Base-by-base conservation (phyloP, 2,113 vertebrate species). In the Lagopus muta region DNA sequence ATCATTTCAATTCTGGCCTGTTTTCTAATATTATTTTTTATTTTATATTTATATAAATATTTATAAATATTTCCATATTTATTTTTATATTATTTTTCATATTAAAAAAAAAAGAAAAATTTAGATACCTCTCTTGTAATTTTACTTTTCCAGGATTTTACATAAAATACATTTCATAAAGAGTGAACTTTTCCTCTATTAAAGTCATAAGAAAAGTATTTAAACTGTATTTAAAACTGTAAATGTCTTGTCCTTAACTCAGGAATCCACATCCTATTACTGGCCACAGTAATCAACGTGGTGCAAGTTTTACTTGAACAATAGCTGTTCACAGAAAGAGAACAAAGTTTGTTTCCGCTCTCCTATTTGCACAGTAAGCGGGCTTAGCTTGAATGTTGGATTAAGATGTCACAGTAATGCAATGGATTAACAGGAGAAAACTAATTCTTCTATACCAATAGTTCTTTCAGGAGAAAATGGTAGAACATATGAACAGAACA, bases 1-100 rank as follows among this genome's bases (percentile, higher is more conserved):
- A 32, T 20, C 28, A 65, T 72, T 95, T 96, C 81, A 47, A 94
- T 55, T 94, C 60, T 92, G 76, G 34, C 30, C 10, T 42, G 20
- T 67, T 80, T 83, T 87, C 9, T 43, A 66, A 50, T 79, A 92
- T 40, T 82, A 40, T 16, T 38, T 38, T 10, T 38, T 38, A 9
- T 38, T 38, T 38, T 38, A 38, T 38, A 38, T 38, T 38, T 38
- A 38, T 38, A 38, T 38, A 38, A 38, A 38, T 38, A 38, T 38
- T 38, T 38, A 38, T 38, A 38, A 38, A 38, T 38, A 38, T 38
- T 38, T 38, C 9, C 10, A 38, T 38, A 38, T 38, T 38, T 38
- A 38, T 38, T 38, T 38, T 38, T 4, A 38, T 38, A 38, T 38
- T 38, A 38, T 38, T 38, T 38, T 38, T 38, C 38, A 38, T 38